A percentile compares a stretch with the other conserved stretches of the same genome.
These are phyloP conservation scores for Cyrtorhinus lividipennis DNA, from an alignment of 1,140 invertebrate species.

Conservation along the genomic window DNA sequence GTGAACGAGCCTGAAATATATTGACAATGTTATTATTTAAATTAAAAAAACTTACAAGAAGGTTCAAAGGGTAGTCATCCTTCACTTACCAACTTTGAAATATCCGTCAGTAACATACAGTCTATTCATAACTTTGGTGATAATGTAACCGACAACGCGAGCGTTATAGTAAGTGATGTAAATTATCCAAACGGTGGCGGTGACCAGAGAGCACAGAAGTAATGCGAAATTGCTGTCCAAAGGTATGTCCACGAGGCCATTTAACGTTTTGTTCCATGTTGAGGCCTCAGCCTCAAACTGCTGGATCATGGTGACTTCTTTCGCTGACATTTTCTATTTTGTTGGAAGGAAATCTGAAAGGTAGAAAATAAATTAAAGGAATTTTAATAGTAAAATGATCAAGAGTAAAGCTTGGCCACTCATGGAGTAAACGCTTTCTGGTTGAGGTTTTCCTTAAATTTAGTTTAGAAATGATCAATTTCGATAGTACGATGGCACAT, in stretches of 20 bases:
- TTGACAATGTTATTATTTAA: slow-evolving; percentile 16
- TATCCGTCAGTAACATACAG: slow-evolving; percentile 73
- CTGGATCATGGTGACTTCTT: not conserved
- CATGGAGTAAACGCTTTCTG: no score
- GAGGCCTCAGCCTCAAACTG: slow-evolving; percentile 17
- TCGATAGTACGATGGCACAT: no score
- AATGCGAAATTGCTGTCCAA: slow-evolving; percentile 71
- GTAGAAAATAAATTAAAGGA: no score
- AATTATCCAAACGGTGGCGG: slow-evolving; percentile 73
- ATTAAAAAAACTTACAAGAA: slow-evolving; percentile 19
- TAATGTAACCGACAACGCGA: slow-evolving; percentile 71
- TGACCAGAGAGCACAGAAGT: slow-evolving; percentile 63
- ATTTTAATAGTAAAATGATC: no score
- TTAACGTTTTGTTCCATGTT: slow-evolving; percentile 24
- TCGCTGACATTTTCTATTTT: not conserved
- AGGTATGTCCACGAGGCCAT: slow-evolving; percentile 52
- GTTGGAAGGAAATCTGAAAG: no score
- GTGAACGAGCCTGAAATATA: slow-evolving; percentile 72
- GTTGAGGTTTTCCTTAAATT: no score
- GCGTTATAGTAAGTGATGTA: slow-evolving; percentile 95
- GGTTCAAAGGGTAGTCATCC: no score
- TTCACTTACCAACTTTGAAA: slow-evolving; percentile 80
- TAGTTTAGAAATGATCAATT: no score
- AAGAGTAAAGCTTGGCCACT: no score
- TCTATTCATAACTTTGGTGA: slow-evolving; percentile 77